phyloP scores from a whole-genome alignment of 2,113 vertebrate species.

The Spheniscus mendiculus region DNA sequence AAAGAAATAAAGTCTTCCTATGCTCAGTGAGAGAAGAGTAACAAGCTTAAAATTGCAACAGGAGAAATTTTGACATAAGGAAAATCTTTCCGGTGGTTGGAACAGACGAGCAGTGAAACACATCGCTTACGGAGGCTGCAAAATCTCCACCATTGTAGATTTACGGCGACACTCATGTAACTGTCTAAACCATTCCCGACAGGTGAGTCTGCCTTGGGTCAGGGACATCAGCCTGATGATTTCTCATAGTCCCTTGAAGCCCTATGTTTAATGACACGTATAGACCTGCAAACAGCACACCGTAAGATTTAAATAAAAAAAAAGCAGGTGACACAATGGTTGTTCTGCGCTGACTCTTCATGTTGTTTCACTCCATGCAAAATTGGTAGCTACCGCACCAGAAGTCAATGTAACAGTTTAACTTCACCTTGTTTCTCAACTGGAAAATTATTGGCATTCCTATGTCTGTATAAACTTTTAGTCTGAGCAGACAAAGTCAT shows the following conservation, averaged over 20 bases:
- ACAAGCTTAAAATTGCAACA: neutral
- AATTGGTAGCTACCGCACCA: neutral
- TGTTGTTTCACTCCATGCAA: neutral
- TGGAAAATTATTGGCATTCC: neutral
- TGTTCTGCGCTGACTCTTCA: neutral
- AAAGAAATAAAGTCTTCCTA: neutral
- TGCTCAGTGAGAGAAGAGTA: neutral
- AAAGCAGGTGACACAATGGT: neutral
- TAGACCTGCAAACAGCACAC: neutral
- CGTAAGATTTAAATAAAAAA: neutral
- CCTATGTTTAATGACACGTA: neutral
- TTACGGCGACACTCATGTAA: neutral
- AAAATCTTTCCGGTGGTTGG: neutral
- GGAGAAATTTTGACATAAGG: neutral
- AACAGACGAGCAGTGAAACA: neutral
- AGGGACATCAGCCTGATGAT: neutral
- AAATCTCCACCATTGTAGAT: neutral
- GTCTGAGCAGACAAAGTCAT: neutral
- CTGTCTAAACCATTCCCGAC: neutral
- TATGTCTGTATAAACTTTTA: neutral
- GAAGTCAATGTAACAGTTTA: neutral
- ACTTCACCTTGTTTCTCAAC: neutral
- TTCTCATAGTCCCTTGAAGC: neutral
- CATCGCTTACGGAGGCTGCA: neutral
- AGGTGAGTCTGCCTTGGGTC: neutral